These are phyloP conservation scores for Drosophila rhopaloa DNA, from an alignment of 1,140 invertebrate genomes.

Conservation along the genomic window DNA sequence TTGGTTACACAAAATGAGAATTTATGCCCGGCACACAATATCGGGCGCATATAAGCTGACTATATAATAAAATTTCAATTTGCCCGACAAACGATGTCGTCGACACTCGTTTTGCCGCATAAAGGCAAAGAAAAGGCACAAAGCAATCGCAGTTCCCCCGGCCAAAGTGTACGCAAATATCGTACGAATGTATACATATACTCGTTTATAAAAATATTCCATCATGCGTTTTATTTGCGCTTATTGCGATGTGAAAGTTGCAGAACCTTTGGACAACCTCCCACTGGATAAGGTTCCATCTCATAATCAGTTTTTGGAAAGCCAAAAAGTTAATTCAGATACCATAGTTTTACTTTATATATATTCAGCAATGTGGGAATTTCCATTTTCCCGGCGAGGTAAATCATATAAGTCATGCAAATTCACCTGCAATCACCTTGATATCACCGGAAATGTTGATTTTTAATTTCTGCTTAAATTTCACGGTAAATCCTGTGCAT, in stretches of 20 bases:
- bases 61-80: conserved; percentile 56
- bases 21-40: conserved; percentile 47
- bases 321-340: too few species aligned
- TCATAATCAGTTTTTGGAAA: conserved; percentile 5
- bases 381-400: too few species aligned
- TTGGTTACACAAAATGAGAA: conserved; percentile 77
- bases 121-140: conserved; percentile 25
- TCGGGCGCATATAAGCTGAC: conserved; percentile 61
- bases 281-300: background rate
- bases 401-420: background rate
- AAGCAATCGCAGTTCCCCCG: conserved; percentile 32
- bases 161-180: conserved; percentile 29
- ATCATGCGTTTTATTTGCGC: conserved; percentile 36
- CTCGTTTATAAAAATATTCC: conserved; percentile 31
- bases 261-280: conserved; percentile 1
- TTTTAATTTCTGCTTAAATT: background rate
- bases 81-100: conserved; percentile 51
- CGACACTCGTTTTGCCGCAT: conserved; percentile 37
- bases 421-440: background rate
- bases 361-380: too few species aligned
- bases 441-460: background rate
- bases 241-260: conserved; percentile 33
- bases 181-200: conserved; percentile 4
- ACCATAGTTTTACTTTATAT: too few species aligned
- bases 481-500: background rate